Base-by-base conservation (phyloP, 1,140 invertebrate genomes). In the Drosophila bifasciata region DNA sequence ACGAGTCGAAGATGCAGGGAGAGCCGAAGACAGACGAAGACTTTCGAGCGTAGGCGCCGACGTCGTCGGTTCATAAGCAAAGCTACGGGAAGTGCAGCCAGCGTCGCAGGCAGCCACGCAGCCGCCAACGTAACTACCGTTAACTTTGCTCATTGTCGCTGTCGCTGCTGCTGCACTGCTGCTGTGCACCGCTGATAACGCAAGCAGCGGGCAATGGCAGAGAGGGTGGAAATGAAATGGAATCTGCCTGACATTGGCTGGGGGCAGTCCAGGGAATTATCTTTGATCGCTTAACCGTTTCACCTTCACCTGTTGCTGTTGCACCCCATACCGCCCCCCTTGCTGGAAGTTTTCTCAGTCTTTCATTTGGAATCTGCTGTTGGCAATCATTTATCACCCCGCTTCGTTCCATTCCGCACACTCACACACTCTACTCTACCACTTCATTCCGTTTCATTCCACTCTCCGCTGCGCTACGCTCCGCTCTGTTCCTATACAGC, bases 11-110 rank as follows among this genome's bases (percentile, higher is more conserved):
- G 32, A 36, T 80, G 73, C 73, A 74, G 8, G 5, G 11, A 50
- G 32, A 79, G 46, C 48, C 25, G 45, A 40, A 21, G 15, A 16
- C 13, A 6, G 23, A 39, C 11, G 13, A 0, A 36, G 32, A 36
- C 32, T 36, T 13, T 13, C 32, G 4, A 4, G 1, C 73, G 76
- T 69, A 67, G 71, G 61, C 51, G 45, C 53, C 70, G 63, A 49
- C 36, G 43, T 50, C 15, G 15, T 15, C 21, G 39, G 8, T n/a
- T n/a, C 32, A 40, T 21, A 32, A 50, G 4, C 45, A 19, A 21
- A 69, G 73, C 79, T 60, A 56, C 73, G 78, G 78, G 78, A 80
- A 80, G 78, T 80, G 79, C 79, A 81, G 63, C 56, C 32, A 50
- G 58, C 32, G 59, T 46, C 15, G 48, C 32, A 43, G 15, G 28